phyloP scores from a whole-genome alignment of 1,140 invertebrate species.

The Chionoecetes opilio region DNA sequence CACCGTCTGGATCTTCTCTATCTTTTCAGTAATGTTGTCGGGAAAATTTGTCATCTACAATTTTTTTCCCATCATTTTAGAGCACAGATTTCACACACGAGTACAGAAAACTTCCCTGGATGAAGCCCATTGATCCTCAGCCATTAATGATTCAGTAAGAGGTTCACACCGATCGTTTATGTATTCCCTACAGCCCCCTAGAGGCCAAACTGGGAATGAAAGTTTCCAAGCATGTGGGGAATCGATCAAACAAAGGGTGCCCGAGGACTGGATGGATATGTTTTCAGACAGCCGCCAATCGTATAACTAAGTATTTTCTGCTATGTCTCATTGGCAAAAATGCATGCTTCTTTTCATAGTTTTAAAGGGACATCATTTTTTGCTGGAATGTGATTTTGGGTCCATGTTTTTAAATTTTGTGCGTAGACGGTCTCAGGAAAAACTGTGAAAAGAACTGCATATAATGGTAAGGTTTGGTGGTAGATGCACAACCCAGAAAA shows the following conservation, averaged over 20 bases:
- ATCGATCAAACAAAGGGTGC: background rate
- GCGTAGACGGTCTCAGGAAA: background rate
- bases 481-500: background rate
- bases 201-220: background rate
- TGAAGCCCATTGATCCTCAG: slow-evolving; percentile 16
- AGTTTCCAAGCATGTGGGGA: background rate
- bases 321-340: background rate
- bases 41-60: slow-evolving; percentile 39
- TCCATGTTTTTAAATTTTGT: slow-evolving; percentile 27
- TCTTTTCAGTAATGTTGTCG: background rate
- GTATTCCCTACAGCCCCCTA: slow-evolving; percentile 36
- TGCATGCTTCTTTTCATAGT: slow-evolving; percentile 16
- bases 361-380: slow-evolving; percentile 35
- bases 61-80: slow-evolving; percentile 42
- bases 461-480: background rate
- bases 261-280: background rate
- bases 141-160: background rate
- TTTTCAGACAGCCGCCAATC: background rate
- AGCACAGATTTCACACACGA: background rate
- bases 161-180: background rate
- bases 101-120: background rate
- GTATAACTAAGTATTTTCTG: slow-evolving; percentile 3
- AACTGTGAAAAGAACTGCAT: slow-evolving; percentile 40
- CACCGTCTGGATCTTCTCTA: background rate
- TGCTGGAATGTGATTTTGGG: background rate